Evolutionary conservation across 2,113 vertebrate genomes (phyloP).

Genomic region (Synodontis membranacea): DNA sequence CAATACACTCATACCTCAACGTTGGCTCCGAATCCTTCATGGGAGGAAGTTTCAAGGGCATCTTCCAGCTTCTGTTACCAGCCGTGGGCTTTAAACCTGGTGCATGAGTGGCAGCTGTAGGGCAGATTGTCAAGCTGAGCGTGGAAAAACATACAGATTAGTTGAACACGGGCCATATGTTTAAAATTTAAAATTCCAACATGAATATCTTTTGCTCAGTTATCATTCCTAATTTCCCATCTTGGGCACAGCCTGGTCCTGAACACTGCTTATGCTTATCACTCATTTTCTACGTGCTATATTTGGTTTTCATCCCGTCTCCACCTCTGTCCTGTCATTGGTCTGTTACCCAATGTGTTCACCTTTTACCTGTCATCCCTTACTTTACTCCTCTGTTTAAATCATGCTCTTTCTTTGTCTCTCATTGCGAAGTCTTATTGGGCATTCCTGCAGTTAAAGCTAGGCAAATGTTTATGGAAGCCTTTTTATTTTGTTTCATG

Average conservation of each 20-base stretch:
- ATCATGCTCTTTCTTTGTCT: neutral
- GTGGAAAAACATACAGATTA: neutral
- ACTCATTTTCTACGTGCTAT: neutral
- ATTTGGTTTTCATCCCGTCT: neutral
- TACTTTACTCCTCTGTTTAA: neutral
- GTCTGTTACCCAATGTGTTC: neutral
- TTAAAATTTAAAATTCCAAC: neutral
- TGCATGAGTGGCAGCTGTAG: neutral
- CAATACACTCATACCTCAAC: no score
- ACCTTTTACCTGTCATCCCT: neutral
- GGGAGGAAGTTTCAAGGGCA: slow-evolving; percentile 20
- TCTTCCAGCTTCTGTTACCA: slow-evolving; percentile 15
- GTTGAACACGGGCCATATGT: neutral
- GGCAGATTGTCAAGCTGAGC: slow-evolving; percentile 16
- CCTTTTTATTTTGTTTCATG: neutral
- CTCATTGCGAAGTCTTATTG: neutral
- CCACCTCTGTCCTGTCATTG: neutral
- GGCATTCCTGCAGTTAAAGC: neutral
- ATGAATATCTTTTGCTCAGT: neutral
- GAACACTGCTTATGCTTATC: neutral
- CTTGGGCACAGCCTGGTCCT: neutral
- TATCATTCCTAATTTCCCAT: neutral
- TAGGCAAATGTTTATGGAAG: neutral
- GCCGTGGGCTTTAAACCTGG: neutral
- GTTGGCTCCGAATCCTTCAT: neutral